Base-by-base conservation (phyloP, 2,113 vertebrate species). In the Solea solea region DNA sequence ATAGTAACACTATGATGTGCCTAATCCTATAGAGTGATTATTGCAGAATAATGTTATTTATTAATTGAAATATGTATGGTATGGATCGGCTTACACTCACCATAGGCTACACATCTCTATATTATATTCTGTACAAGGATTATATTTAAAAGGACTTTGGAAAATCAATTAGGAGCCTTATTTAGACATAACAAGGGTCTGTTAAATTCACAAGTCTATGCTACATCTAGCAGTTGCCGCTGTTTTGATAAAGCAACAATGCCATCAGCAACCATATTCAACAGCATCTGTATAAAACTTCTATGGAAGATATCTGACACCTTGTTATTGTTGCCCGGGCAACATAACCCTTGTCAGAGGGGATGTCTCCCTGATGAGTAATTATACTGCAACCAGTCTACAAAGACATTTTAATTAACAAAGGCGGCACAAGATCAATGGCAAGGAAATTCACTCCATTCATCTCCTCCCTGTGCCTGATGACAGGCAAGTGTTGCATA, bases 381-480 rank as follows among this genome's bases (percentile, higher is more conserved):
- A 88, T 86, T 89, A 86, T 78, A 63, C 70, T 70, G 72, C 81
- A 81, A 64, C 59, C 60, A 55, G 75, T 86, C 78, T 64, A 82
- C 76, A 80, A 88, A 81, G 83, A 82, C 57, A 65, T 81, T 89
- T 88, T 81, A 85, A 89, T 87, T 85, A 86, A 76, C 80, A 73
- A 67, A 48, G 65, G 64, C 53, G 66, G 73, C 40, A 41, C 34
- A 50, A 72, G 74, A 87, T 83, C 76, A 85, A 81, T 86, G 73
- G 54, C 56, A 12, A 27, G 48, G 68, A 75, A 83, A 77, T 80
- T 78, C 53, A 62, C 50, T 63, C 68, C 57, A 84, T 84, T 80
- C 78, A 65, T 88, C 74, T 82, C 28, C 44, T 60, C 21, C 10
- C 55, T 49, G n/a, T 73, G 61, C 70, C 59, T 56, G 72, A 27